These are phyloP conservation scores for Vanessa cardui DNA, from an alignment of 2,888 invertebrate genomes.

Conservation along the genomic window DNA sequence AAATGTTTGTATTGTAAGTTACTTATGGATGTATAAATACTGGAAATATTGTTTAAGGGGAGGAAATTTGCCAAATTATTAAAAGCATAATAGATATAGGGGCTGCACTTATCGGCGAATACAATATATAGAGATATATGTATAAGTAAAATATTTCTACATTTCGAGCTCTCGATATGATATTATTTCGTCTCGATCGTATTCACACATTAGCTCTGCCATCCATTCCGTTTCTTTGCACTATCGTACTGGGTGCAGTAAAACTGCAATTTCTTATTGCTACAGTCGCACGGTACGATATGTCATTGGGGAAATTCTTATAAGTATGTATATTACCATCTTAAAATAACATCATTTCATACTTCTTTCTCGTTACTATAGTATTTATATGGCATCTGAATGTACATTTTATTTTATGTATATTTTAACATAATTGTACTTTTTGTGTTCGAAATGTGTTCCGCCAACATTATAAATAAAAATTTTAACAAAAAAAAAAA, in stretches of 20 bases:
- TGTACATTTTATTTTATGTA: not conserved
- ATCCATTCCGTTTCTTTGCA: conserved; percentile 17
- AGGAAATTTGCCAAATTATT: too few relatives aligned
- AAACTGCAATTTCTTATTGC: conserved; percentile 39
- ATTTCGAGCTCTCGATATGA: not conserved
- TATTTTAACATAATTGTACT: too few relatives aligned
- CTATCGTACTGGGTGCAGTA: conserved; percentile 36
- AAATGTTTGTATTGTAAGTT: not conserved
- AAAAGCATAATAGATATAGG: too few relatives aligned
- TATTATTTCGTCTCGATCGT: not conserved
- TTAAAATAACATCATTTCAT: conserved; percentile 13
- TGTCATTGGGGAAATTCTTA: conserved; percentile 34
- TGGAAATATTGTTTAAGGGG: too few relatives aligned
- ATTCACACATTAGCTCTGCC: not conserved
- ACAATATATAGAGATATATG: too few relatives aligned
- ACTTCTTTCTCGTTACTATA: not conserved
- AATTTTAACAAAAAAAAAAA: too few relatives aligned
- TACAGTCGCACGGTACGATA: conserved; percentile 25
- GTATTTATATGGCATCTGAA: not conserved
- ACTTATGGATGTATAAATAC: too few relatives aligned
- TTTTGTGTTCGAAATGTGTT: too few relatives aligned
- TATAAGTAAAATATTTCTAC: not conserved
- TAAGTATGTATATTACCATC: conserved; percentile 19
- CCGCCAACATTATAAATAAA: too few relatives aligned
- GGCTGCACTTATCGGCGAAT: too few relatives aligned